Evolutionary conservation across 2,888 invertebrate species (phyloP).

Genomic region (Microctonus aethiopoides): DNA sequence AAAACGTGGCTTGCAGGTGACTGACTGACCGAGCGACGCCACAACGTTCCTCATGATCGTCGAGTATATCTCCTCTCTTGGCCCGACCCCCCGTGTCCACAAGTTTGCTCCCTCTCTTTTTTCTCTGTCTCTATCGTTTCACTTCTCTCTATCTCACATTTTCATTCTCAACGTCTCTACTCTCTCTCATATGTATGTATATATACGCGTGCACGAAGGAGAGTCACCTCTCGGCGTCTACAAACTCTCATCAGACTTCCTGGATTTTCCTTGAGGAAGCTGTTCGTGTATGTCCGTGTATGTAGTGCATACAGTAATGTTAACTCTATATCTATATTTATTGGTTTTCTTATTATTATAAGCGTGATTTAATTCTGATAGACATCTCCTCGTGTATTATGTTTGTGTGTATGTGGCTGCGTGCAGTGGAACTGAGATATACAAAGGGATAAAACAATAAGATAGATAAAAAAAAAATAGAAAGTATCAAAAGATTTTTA

Average conservation of each 20-base stretch:
- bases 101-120: slow-evolving; percentile 28
- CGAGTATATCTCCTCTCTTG: slow-evolving; percentile 7
- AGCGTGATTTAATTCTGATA: background rate
- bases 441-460: background rate
- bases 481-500: background rate
- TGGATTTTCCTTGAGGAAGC: slow-evolving; percentile 20
- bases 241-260: slow-evolving; percentile 23
- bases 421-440: background rate
- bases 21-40: slow-evolving; percentile 44
- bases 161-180: slow-evolving; percentile 25
- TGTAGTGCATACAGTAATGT: background rate
- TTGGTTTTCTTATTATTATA: background rate
- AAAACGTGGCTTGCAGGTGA: slow-evolving; percentile 46
- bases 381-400: background rate
- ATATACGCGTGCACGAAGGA: slow-evolving; percentile 30
- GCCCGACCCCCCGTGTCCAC: background rate
- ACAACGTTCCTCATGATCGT: slow-evolving; percentile 30
- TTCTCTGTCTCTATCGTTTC: slow-evolving; percentile 32
- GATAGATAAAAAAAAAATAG: background rate
- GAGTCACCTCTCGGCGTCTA: slow-evolving; percentile 34
- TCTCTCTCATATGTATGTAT: too few relatives aligned
- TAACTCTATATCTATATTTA: background rate
- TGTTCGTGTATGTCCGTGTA: background rate
- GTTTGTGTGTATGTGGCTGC: background rate
- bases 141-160: slow-evolving; percentile 17